phyloP scores from a whole-genome alignment of 2,888 invertebrate genomes.

The Hirtodrosophila trivittata region DNA sequence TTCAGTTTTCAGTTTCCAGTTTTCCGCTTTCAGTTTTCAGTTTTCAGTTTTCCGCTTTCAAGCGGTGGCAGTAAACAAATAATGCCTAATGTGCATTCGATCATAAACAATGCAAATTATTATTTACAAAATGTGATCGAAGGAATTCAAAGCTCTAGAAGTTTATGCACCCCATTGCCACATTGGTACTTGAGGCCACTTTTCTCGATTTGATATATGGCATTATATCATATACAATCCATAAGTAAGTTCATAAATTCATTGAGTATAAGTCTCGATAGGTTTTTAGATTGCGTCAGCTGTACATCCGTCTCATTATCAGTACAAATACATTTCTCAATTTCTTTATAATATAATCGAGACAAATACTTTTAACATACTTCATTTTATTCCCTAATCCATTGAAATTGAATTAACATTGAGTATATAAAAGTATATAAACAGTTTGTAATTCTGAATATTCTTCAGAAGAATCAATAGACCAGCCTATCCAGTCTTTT shows the following conservation, averaged over 20 bases:
- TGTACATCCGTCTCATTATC: too few relatives aligned
- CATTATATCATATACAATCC: constrained; percentile 12
- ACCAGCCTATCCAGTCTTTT: too few relatives aligned
- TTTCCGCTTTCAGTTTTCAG: neutral
- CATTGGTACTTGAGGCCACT: constrained; percentile 63
- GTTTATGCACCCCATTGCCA: constrained; percentile 62
- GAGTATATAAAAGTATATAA: too few relatives aligned
- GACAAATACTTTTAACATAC: too few relatives aligned
- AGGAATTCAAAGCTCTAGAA: constrained; percentile 41
- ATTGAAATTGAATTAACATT: too few relatives aligned
- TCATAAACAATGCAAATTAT: constrained; percentile 72
- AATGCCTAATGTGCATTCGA: constrained; percentile 58
- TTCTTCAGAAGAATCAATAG: too few relatives aligned
- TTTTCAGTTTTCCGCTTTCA: constrained; percentile 9
- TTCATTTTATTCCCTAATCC: too few relatives aligned
- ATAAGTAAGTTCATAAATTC: neutral
- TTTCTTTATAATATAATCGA: too few relatives aligned
- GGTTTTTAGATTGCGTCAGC: constrained; percentile 27
- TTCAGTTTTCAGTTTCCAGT: neutral
- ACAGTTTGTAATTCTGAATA: too few relatives aligned
- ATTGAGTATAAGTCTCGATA: neutral
- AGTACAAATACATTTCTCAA: too few relatives aligned
- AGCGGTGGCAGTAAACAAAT: constrained; percentile 63
- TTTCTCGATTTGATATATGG: constrained; percentile 40
- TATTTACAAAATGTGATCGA: constrained; percentile 63